Evolutionary conservation across 2,113 vertebrate genomes (phyloP).

Genomic region (Ondatra zibethicus): DNA sequence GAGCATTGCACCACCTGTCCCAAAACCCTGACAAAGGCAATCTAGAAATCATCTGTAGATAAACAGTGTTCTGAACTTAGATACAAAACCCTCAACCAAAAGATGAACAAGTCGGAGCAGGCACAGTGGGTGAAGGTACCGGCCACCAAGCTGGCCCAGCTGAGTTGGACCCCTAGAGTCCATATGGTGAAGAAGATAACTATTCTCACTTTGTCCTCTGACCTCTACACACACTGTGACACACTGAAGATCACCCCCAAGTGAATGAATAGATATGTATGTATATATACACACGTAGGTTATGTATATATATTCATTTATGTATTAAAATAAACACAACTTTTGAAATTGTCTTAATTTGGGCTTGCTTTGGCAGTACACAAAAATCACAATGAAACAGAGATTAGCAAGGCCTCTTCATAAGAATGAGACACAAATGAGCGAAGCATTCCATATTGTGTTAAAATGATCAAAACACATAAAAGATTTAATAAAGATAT

Average conservation of each 20-base stretch:
- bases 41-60: not conserved
- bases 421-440: not conserved
- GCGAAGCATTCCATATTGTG: too few species aligned
- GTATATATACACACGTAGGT: too few species aligned
- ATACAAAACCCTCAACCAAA: not conserved
- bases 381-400: not conserved
- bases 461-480: not conserved
- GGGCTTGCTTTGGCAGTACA: not conserved
- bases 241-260: not conserved
- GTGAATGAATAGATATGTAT: not conserved
- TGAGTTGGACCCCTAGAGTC: too few species aligned
- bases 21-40: not conserved
- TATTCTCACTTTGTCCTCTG: not conserved
- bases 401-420: not conserved
- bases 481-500: not conserved
- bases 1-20: too few species aligned
- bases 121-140: not conserved
- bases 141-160: not conserved
- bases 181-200: not conserved
- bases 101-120: not conserved
- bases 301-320: not conserved
- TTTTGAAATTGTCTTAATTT: not conserved
- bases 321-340: not conserved
- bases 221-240: not conserved
- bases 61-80: not conserved